Base-by-base conservation (phyloP, 2,113 vertebrate genomes). In the Hiodon alosoides region DNA sequence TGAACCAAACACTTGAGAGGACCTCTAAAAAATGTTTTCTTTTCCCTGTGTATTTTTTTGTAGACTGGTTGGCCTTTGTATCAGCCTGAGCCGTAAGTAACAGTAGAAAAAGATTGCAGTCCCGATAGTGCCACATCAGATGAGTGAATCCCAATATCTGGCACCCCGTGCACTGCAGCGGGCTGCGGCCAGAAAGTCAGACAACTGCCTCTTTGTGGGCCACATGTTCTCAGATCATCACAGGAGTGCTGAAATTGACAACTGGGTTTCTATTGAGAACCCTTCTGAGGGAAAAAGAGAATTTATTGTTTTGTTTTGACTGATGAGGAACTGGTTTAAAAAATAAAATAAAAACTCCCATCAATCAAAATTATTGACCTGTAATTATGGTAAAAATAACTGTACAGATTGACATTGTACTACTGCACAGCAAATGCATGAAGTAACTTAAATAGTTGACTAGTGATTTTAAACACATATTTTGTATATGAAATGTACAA, bases 1-100 rank as follows among this genome's bases (percentile, higher is more conserved):
- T 77, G 53, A 77, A 77, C 61, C 73, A 76, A 75, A 81, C 72
- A 81, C 72, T 79, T 76, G 13, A 78, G 68, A 70, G 7, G 13
- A 77, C 67, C 78, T 78, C 67, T 70, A 76, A 57, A 54, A 62
- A 66, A 72, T 72, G 68, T 11, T 60, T 54, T 78, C 75, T 69
- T 76, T 76, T 76, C 68, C 75, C 79, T 59, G 51, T 68, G 47
- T 79, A 58, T 14, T 62, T n/a, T 75, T 68, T 72, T 71, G 62
- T 70, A 46, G 13, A 7, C 10, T 14, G 9, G n/a, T 46, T 13
- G 1, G 7, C 0, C n/a, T 47, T 46, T 65, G n/a, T 5, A 69
- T 64, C 11, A 4, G 1, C 69, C 52, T 46, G 54, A 46, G n/a
- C 52, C 60, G 51, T 67, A 59, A 59, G 46, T 71, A 61, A n/a